A percentile compares a stretch with the other conserved stretches of the same genome.
phyloP scores from a whole-genome alignment of 2,888 invertebrate genomes.

The Pegoplata infirma region DNA sequence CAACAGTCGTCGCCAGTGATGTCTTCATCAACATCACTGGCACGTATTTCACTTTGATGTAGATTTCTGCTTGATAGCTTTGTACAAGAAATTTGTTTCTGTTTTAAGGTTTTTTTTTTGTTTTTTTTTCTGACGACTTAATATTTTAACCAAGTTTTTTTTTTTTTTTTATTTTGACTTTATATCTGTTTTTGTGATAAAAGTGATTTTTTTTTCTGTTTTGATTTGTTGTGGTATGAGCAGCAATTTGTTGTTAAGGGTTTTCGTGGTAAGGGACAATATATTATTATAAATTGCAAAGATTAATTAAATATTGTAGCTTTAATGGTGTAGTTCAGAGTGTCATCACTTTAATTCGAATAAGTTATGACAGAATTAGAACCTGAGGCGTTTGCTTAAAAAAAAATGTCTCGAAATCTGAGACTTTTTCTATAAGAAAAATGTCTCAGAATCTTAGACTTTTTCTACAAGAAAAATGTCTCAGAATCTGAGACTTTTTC shows the following conservation, averaged over 20 bases:
- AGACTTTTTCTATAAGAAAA: no score
- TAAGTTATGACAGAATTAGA: no score
- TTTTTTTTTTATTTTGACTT: constrained; percentile 20
- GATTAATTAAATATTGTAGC: no score
- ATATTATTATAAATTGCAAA: constrained; percentile 19
- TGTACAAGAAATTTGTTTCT: constrained; percentile 15
- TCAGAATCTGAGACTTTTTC: no score
- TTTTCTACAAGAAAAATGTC: no score
- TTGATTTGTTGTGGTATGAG: constrained; percentile 50
- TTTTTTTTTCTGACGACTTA: constrained; percentile 4
- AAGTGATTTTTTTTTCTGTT: constrained; percentile 32
- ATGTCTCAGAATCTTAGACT: no score
- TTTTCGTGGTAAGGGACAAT: constrained; percentile 15
- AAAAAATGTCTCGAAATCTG: no score
- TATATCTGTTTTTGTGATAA: constrained; percentile 49
- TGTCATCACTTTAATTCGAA: no score
- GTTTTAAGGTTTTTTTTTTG: not conserved
- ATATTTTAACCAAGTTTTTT: constrained; percentile 27
- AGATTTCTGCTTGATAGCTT: constrained; percentile 54
- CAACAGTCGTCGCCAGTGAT: not conserved
- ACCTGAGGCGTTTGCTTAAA: no score
- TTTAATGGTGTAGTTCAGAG: no score
- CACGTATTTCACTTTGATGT: constrained; percentile 59
- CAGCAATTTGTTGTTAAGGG: constrained; percentile 23
- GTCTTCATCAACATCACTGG: constrained; percentile 47